These are phyloP conservation scores for Aeoliscus strigatus DNA, from an alignment of 2,797 vertebrate genomes.

Conservation along the genomic window DNA sequence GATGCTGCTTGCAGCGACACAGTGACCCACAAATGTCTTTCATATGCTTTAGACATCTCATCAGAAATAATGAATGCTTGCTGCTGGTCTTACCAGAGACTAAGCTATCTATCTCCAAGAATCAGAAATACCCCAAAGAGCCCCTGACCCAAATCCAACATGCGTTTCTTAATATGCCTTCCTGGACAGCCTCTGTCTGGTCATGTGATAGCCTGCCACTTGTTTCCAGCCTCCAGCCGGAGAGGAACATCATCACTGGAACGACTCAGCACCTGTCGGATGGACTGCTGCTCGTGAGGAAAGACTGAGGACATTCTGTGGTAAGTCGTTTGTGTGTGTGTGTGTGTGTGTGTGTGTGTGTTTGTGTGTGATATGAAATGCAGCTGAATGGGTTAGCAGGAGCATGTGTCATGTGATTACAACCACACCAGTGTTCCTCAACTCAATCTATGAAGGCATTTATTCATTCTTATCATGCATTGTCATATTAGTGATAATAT, in stretches of 20 bases:
- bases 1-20: neutral
- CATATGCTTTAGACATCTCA: neutral
- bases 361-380: conserved; percentile 7
- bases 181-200: accelerated
- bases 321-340: conserved; percentile 32
- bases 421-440: conserved; percentile 2
- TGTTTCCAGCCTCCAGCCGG: conserved; percentile 34
- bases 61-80: conserved; percentile 16
- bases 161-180: conserved; percentile 38
- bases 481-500: neutral
- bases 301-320: conserved; percentile 1
- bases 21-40: conserved; percentile 3
- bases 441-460: conserved; percentile 2
- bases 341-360: neutral
- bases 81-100: conserved; percentile 7
- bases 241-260: conserved; percentile 40
- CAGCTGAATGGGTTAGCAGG: neutral
- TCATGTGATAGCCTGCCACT: conserved; percentile 66
- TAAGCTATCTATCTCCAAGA: conserved; percentile 5
- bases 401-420: conserved; percentile 11
- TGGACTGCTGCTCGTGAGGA: conserved; percentile 22
- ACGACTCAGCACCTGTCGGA: conserved; percentile 46
- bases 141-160: conserved; percentile 54
- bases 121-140: conserved; percentile 37
- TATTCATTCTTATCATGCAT: no score